Evolutionary conservation across 37 sponge, comb jelly and placozoan genomes (phyloP).

Genomic region (Ianthella basta): DNA sequence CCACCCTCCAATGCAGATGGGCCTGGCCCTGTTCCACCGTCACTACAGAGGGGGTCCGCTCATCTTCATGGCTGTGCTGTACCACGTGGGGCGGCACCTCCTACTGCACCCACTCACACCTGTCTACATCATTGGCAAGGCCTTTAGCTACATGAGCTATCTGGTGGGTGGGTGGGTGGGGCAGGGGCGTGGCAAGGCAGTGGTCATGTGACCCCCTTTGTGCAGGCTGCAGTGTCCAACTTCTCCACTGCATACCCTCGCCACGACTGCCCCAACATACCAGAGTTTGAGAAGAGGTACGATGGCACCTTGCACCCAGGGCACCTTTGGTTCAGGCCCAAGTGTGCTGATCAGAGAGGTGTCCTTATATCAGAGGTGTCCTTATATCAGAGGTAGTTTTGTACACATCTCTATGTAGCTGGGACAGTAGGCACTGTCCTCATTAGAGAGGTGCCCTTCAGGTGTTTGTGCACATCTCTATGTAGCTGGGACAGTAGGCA

Average conservation of each 20-base stretch:
- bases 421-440: not conserved
- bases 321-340: not conserved
- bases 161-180: not conserved
- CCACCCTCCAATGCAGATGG: conserved; percentile 31
- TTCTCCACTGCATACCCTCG: conserved; percentile 46
- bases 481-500: no score
- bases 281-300: conserved; percentile 41
- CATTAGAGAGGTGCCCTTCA: no score
- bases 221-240: conserved; percentile 9
- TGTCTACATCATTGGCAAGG: conserved; percentile 60
- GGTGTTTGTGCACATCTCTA: no score
- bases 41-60: conserved; percentile 72
- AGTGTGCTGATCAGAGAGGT: not conserved
- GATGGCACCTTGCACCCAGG: not conserved
- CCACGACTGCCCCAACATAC: conserved; percentile 51
- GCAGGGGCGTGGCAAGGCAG: not conserved
- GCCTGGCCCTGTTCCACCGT: conserved; percentile 60
- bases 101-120: conserved; percentile 65
- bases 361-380: not conserved
- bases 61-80: conserved; percentile 50
- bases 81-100: conserved; percentile 49
- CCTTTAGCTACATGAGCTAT: conserved; percentile 88
- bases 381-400: not conserved
- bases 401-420: not conserved
- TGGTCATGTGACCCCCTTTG: not conserved